Evolutionary conservation across 2,888 invertebrate genomes (phyloP), one percentile per base, ranked within the genome.

Genomic region (Cheilosia soror): DNA sequence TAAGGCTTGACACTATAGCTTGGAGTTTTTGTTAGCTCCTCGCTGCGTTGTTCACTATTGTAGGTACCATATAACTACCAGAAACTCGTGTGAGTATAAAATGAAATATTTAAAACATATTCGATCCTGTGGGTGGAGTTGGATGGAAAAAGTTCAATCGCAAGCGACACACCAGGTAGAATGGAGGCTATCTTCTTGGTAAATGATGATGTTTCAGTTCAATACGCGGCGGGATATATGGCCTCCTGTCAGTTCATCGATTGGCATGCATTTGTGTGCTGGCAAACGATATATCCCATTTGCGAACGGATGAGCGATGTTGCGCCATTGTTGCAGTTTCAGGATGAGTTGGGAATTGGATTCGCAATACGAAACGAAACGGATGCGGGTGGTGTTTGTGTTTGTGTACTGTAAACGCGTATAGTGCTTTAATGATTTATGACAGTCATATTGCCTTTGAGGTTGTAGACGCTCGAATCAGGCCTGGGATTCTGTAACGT

Each of bases 161-260:
- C 57, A 33, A 75, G 65, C 37, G 33, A 47, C 31, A 47, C 68
- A 71, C 37, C 55, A 63, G 68, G 51, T 31, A 42, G n/a, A 63
- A 68, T 47, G 62, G 33, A 53, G 65, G 60, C 71, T 71, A 73
- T 80, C 73, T 60, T 66, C 53, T 71, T 49, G 75, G 82, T 68
- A 80, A 84, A 84, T 79, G 79, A 75, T 75, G 84, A 55, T 79
- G 79, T 75, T 84, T 79, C 75, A 79, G 84, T 84, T 80, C 65
- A 75, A 69, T 79, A 65, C 44, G 53, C 62, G 73, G 51, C 51
- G 49, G 73, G 55, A 83, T 77, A 83, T 78, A 83, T 72, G 72
- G 71, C 75, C 69, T 53, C 60, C 80, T 84, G 80, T 84, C 80
- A 60, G 71, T 29, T 62, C 66, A 66, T 75, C 71, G 65, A 84